A percentile compares a stretch with the other conserved stretches of the same genome.
Evolutionary conservation across 2,797 vertebrate genomes (phyloP).

Genomic region (Monodelphis domestica): DNA sequence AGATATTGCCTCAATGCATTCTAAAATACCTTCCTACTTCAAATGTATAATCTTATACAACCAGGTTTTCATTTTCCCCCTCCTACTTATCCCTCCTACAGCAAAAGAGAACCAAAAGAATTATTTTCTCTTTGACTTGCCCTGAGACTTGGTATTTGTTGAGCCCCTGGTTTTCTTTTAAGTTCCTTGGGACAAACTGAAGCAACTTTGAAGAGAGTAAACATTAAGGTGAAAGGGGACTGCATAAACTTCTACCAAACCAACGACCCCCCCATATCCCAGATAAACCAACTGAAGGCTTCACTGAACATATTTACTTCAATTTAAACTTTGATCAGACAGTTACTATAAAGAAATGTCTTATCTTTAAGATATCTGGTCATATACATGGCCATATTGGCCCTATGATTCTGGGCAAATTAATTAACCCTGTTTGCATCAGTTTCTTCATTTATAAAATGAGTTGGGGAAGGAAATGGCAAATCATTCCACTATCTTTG

Average conservation of each 20-base stretch:
- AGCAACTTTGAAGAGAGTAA: not conserved
- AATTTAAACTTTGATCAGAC: no score
- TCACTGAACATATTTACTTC: no score
- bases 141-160: not conserved
- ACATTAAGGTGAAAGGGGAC: not conserved
- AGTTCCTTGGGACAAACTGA: not conserved
- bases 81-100: not conserved
- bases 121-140: not conserved
- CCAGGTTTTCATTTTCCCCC: not conserved
- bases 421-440: no score
- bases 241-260: not conserved
- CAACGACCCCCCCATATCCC: not conserved
- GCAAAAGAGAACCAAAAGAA: not conserved
- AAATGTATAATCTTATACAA: not conserved
- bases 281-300: not conserved
- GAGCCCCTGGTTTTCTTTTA: not conserved
- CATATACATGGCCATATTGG: no score
- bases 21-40: not conserved
- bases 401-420: no score
- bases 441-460: no score
- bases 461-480: no score
- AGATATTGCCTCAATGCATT: not conserved
- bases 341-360: no score
- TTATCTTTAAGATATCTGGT: no score
- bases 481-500: no score